phyloP scores from a whole-genome alignment of 2,888 invertebrate species.

The Axea sp. region DNA sequence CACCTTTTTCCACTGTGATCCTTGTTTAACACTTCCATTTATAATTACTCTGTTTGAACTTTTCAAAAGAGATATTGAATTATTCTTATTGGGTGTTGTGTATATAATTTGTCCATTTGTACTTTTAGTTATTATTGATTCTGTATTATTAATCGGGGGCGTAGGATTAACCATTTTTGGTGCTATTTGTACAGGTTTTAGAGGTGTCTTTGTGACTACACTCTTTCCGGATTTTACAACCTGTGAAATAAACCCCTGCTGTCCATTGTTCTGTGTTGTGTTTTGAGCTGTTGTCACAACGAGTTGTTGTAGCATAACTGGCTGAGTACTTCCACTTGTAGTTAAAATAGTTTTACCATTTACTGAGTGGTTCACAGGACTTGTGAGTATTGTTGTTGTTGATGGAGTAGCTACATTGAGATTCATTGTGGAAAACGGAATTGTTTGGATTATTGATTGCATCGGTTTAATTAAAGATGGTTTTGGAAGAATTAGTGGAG shows the following conservation, averaged over 20 bases:
- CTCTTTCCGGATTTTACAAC: constrained; percentile 63
- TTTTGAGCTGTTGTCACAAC: constrained; percentile 65
- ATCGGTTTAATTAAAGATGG: constrained; percentile 68
- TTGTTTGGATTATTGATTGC: constrained; percentile 70
- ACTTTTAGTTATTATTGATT: constrained; percentile 55
- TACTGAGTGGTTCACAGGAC: constrained; percentile 53
- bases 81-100: too few species aligned
- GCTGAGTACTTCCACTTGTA: constrained; percentile 61
- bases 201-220: too few species aligned
- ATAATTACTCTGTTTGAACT: constrained; percentile 57
- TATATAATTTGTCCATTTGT: constrained; percentile 67
- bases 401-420: constrained; percentile 53
- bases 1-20: constrained; percentile 8
- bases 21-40: constrained; percentile 16
- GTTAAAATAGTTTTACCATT: constrained; percentile 58
- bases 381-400: constrained; percentile 67
- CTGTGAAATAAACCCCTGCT: constrained; percentile 70
- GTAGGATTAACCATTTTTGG: constrained; percentile 69
- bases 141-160: constrained; percentile 54
- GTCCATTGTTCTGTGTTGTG: constrained; percentile 64
- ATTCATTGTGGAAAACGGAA: constrained; percentile 67
- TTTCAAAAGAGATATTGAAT: constrained; percentile 76
- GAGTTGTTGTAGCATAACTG: constrained; percentile 66
- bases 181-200: constrained; percentile 72
- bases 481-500: constrained; percentile 73